Percentiles rank a stretch among this genome's conserved stretches.
phyloP scores from a whole-genome alignment of 2,113 vertebrate genomes.

The Cynocephalus volans region DNA sequence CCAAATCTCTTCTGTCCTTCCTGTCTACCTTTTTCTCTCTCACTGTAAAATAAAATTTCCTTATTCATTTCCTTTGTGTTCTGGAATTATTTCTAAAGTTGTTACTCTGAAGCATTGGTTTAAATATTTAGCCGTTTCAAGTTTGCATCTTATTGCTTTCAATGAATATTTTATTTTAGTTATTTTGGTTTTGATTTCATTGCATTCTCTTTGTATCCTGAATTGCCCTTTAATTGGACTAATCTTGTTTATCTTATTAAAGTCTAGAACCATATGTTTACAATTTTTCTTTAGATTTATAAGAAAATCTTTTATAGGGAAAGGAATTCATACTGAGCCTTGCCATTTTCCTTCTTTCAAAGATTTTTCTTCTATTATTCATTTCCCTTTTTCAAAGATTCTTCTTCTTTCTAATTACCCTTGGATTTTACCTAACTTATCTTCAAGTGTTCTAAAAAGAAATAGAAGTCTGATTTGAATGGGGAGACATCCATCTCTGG shows the following conservation, averaged over 20 bases:
- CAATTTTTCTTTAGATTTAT: neutral
- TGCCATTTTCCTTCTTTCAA: neutral
- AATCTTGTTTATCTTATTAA: neutral
- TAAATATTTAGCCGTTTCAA: conserved; percentile 63
- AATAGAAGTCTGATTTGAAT: neutral
- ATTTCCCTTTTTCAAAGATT: neutral
- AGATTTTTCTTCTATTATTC: neutral
- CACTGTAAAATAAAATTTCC: neutral
- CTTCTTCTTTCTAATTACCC: neutral
- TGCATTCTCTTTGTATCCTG: neutral
- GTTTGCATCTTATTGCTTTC: conserved; percentile 31
- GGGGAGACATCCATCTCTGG: neutral
- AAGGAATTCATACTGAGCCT: neutral
- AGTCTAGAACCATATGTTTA: neutral
- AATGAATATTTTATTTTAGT: conserved; percentile 72
- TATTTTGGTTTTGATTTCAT: conserved; percentile 47
- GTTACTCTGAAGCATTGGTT: conserved; percentile 35
- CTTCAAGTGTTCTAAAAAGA: neutral
- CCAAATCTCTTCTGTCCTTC: neutral
- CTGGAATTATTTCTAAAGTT: conserved; percentile 14
- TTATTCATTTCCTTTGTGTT: neutral
- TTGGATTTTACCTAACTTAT: neutral
- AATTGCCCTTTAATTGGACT: conserved; percentile 6
- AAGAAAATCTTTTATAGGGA: neutral
- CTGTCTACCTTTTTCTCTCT: neutral